These are phyloP conservation scores for Marmota flaviventris DNA, from an alignment of 2,113 vertebrate species.

Conservation along the genomic window DNA sequence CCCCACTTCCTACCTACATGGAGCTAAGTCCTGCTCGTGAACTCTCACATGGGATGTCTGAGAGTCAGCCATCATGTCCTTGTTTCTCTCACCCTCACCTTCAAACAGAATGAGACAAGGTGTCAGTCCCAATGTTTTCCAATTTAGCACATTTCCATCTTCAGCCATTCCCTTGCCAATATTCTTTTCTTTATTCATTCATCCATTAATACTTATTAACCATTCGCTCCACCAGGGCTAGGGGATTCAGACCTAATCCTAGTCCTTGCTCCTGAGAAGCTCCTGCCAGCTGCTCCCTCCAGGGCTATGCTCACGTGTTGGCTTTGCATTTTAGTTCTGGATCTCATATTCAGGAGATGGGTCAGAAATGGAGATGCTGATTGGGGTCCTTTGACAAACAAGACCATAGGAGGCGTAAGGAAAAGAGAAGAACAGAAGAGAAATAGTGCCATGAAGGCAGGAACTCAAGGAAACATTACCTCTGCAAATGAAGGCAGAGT, in stretches of 20 bases:
- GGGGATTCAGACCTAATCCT: neutral
- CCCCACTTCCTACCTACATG: fast-evolving
- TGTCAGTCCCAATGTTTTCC: neutral
- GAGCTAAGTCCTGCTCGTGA: neutral
- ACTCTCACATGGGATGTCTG: neutral
- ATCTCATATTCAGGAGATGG: neutral
- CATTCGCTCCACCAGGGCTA: too few relatives aligned
- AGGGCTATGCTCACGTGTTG: neutral
- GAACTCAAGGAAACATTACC: neutral
- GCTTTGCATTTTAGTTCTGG: neutral
- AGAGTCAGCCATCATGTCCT: neutral
- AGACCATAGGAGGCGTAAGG: neutral
- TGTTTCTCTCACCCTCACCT: neutral
- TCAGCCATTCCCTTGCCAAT: neutral
- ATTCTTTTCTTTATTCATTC: neutral
- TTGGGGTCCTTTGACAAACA: neutral
- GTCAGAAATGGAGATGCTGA: neutral
- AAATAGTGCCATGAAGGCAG: neutral
- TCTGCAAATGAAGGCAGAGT: neutral
- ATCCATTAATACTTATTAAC: neutral
- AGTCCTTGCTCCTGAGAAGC: neutral
- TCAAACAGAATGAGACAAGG: neutral
- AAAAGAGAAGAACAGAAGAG: neutral
- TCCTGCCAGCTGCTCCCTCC: neutral
- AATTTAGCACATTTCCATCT: neutral